Evolutionary conservation across 2,797 vertebrate species (phyloP).

Genomic region (Erpetoichthys calabaricus): DNA sequence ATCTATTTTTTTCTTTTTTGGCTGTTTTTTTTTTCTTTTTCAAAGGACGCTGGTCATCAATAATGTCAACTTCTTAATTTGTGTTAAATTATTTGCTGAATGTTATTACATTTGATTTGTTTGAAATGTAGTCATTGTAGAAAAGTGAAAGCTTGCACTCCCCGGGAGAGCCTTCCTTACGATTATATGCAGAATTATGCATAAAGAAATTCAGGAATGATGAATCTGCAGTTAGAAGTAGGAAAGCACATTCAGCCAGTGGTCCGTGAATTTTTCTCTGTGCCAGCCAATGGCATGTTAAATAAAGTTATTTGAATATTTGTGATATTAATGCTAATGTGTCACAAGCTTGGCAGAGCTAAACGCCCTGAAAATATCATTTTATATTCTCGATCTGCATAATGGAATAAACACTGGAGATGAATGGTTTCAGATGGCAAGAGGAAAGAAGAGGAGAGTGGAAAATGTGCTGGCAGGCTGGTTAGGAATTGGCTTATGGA

Average conservation of each 20-base stretch:
- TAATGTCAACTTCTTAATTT: no score
- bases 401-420: constrained; percentile 12
- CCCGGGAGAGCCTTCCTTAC: no score
- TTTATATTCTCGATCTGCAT: constrained; percentile 8
- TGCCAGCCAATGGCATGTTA: constrained; percentile 51
- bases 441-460: constrained; percentile 4
- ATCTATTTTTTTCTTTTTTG: no score
- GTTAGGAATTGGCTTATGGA: no score
- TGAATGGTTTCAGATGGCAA: background rate
- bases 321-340: constrained; percentile 52
- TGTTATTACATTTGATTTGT: no score
- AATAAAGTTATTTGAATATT: constrained; percentile 67
- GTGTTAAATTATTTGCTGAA: no score
- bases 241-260: constrained; percentile 50
- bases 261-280: constrained; percentile 48
- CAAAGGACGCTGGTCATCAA: no score
- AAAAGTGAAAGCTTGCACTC: no score
- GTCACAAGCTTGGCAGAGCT: constrained; percentile 42
- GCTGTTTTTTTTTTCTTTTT: no score
- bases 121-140: no score
- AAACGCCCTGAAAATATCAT: constrained; percentile 30
- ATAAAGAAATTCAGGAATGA: constrained; percentile 47
- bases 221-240: constrained; percentile 50
- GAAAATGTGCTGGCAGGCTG: no score
- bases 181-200: constrained; percentile 34